A percentile compares a stretch with the other conserved stretches of the same genome.
phyloP scores from a whole-genome alignment of 1,140 invertebrate genomes.

The Neotoxoptera formosana region DNA sequence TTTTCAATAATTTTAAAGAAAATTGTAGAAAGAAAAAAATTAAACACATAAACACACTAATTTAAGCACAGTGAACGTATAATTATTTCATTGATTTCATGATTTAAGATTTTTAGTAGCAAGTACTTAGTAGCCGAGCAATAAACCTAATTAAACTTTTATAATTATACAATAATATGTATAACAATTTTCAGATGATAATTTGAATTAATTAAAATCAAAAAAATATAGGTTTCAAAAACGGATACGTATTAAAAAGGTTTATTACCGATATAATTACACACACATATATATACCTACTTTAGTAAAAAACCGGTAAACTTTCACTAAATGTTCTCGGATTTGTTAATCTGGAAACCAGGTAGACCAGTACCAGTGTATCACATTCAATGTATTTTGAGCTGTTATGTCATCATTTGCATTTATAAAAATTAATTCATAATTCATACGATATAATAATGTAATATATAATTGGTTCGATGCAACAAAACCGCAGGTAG shows the following conservation, averaged over 20 bases:
- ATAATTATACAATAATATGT: background rate
- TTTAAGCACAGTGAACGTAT: background rate
- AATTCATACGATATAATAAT: conserved; percentile 1
- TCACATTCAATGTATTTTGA: background rate
- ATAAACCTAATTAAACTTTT: background rate
- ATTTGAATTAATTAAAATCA: no score
- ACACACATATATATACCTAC: background rate
- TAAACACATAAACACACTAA: no score
- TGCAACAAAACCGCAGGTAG: conserved; percentile 20
- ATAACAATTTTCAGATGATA: background rate
- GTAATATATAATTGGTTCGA: background rate
- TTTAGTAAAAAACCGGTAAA: conserved; percentile 41
- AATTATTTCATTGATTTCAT: background rate
- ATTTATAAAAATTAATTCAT: background rate
- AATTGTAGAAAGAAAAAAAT: no score
- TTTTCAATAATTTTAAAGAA: no score
- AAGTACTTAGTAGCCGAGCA: background rate
- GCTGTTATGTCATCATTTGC: conserved; percentile 38
- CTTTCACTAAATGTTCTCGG: conserved; percentile 37
- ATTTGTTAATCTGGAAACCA: conserved; percentile 40
- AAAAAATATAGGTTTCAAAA: background rate
- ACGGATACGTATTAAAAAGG: background rate
- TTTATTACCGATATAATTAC: background rate
- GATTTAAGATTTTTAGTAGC: background rate
- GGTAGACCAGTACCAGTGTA: background rate